Base-by-base conservation (phyloP, 2,888 invertebrate genomes). In the Encarsia formosa region DNA sequence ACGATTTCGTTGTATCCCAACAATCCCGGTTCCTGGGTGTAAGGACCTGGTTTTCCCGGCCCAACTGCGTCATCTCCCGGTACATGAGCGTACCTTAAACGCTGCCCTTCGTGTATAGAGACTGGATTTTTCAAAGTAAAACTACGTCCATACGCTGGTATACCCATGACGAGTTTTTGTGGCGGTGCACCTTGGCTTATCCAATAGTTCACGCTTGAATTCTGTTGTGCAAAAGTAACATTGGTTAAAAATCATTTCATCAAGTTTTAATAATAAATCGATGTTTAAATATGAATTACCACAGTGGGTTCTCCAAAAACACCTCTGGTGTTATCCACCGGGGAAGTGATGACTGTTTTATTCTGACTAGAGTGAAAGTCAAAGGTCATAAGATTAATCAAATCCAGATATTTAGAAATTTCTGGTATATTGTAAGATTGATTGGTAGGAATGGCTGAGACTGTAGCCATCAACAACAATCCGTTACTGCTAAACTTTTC, bases 321-420 rank as follows among this genome's bases (percentile, higher is more conserved):
- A 13, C 40, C 81, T 3, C 76, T n/a, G n/a, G n/a, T n/a, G n/a
- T n/a, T 63, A 19, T 35, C 80, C 0, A 88, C 74, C 0, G 86
- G 84, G 0, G 87, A 78, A 64, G 86, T 85, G 53, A 85, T 81
- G 0, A 86, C 87, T 15, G 51, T 51, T 20, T 84, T 82, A 2
- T 75, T 74, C 82, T 83, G 86, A 1, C 81, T 71, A 2, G 86
- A 87, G 61, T 87, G 82, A 61, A 87, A 75, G 65, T 88, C 88
- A 61, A 89, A 89, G 0, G 85, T 69, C 88, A 89, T 88, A 0
- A 90, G 64, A 62, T 83, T 82, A 42, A 88, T 80, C 23, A 83
- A 76, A 63, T 89, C 81, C 23, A 88, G 67, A 58, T 83, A 81
- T 80, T 78, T 71, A 1, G 79, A 76, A 11, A 87, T 69, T 52